phyloP scores from a whole-genome alignment of 2,113 vertebrate genomes.

The Anarhynchus alexandrinus region DNA sequence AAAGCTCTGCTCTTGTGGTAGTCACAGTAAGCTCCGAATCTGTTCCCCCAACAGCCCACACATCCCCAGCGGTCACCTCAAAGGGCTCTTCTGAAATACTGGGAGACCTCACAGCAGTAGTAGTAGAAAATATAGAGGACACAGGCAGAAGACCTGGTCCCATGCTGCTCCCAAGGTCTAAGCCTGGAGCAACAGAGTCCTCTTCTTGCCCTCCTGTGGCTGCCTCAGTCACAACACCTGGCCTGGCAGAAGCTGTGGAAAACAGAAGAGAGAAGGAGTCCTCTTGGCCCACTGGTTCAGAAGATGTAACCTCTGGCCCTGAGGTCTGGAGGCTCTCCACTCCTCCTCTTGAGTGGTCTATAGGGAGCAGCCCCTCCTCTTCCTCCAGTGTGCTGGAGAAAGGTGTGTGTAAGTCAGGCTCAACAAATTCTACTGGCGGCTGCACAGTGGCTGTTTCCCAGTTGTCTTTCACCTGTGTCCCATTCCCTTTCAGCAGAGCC shows the following conservation, averaged over 20 bases:
- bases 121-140: constrained; percentile 44
- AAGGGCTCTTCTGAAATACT: constrained; percentile 1
- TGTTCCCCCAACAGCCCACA: background rate
- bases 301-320: background rate
- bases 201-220: constrained; percentile 46
- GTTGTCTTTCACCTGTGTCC: constrained; percentile 34
- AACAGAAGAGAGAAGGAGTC: constrained; percentile 30
- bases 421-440: constrained; percentile 41
- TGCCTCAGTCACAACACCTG: background rate
- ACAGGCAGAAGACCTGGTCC: constrained; percentile 50
- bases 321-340: constrained; percentile 16
- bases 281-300: constrained; percentile 17
- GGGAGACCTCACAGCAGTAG: background rate
- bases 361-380: constrained; percentile 74
- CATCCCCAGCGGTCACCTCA: background rate
- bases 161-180: constrained; percentile 71
- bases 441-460: constrained; percentile 45
- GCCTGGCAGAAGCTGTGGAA: background rate
- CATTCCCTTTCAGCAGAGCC: constrained; percentile 27
- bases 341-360: constrained; percentile 62
- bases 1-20: background rate
- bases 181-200: constrained; percentile 54
- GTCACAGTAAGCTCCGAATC: background rate
- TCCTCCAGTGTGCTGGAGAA: constrained; percentile 63
- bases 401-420: constrained; percentile 53